Base-by-base conservation (phyloP, 1,140 invertebrate species). In the Magallana ariakensis region DNA sequence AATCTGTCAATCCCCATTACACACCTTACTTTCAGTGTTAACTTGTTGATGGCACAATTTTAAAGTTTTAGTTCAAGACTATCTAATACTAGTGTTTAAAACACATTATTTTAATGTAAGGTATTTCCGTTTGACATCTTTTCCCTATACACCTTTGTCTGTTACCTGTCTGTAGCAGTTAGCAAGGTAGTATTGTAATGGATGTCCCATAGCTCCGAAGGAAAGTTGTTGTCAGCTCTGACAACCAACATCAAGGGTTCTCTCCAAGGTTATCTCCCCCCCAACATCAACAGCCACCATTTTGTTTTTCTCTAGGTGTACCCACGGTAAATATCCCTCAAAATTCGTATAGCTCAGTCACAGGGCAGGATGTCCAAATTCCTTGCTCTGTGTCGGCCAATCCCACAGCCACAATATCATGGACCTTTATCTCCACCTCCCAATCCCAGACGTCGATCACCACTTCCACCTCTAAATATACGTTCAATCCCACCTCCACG, bases 311-410 rank as follows among this genome's bases (percentile, higher is more conserved):
- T 83, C 11, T 81, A 88, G 87, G 85, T 56, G 60, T 86, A 4
- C 81, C 85, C 8, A 60, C 81, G 7, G 87, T 88, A 26, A 88
- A 81, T n/a, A 70, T 88, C 7, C 46, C 62, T 16, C 85, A 83
- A 22, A 22, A 81, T 15, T 84, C 85, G n/a, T 88, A 88, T 56
- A 80, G 75, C 16, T 62, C 83, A 0, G 83, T 80, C 33, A 70
- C 56, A 33, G 87, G 87, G 5, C 66, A 83, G n/a, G 54, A 81
- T 16, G 56, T 84, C 46, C 55, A 53, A 8, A 60, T 88, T 10
- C 62, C 57, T 8, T 88, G 87, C 56, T 85, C 87, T 15, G 87
- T 88, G 26, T 62, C 81, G 7, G 46, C 80, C 33, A 55, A 7
- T 9, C 80, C 80, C 16, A n/a, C 54, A 10, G 54, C 85, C 13